Base-by-base conservation (phyloP, 2,113 vertebrate species). In the Perca flavescens region DNA sequence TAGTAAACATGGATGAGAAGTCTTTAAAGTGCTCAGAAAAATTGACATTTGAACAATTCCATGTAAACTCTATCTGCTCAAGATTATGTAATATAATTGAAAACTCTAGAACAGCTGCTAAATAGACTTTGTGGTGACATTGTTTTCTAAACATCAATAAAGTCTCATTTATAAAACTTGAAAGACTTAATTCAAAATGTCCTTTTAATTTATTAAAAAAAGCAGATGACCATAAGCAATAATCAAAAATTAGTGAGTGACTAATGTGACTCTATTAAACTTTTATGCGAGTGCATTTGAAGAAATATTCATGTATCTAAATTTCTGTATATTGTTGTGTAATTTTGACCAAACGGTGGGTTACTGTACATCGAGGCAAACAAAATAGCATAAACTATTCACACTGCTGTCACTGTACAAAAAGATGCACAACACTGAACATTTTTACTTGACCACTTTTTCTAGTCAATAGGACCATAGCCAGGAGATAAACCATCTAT, bases 281-380 rank as follows among this genome's bases (percentile, higher is more conserved):
- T 12, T 22, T 19, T 57, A 22, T 43, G 40, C 3, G 7, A 21
- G 16, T 47, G 25, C 36, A 70, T 70, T 56, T 54, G 36, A 69
- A 69, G 9, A 82, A 34, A 16, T 54, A 3, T 5, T 34, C 34
- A 34, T 34, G 34, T 34, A 34, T 52, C 28, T 40, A 28, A 22
- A 60, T 28, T 12, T 61, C 7, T 43, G 31, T 49, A 14, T 12
- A 43, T 50, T 34, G 34, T 34, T 34, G 34, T 57, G 25, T 43
- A 62, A 16, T 40, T 28, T 57, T 69, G 17, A 52, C 3, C 25
- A 22, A 21, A 62, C 49, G 7, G 54, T 53, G 46, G n/a, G 4
- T 46, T 60, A 60, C 28, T 64, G 40, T 36, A 77, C 57, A 50
- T 69, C 25, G 47, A 74, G 72, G 54, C 25, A n/a, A 80, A 56